These are phyloP conservation scores for Callipepla squamata DNA, from an alignment of 2,113 vertebrate genomes.

Conservation along the genomic window DNA sequence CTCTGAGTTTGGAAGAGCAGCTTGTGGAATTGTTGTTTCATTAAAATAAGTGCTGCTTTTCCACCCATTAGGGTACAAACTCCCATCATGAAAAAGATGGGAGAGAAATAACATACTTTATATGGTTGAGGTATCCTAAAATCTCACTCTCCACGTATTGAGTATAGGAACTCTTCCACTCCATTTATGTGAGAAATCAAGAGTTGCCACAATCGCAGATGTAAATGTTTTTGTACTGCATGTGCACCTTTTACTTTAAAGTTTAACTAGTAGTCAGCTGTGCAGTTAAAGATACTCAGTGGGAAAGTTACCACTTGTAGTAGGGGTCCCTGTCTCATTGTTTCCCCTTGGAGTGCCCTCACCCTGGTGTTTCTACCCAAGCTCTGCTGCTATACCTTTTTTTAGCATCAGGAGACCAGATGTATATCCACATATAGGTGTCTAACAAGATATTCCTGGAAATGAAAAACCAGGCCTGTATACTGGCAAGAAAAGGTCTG, in stretches of 20 bases:
- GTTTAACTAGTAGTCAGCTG: not conserved
- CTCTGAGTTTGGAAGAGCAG: constrained; percentile 31
- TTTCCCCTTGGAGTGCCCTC: not conserved
- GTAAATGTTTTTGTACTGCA: not conserved
- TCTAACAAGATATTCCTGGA: not conserved
- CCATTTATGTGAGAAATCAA: not conserved
- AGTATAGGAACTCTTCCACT: not conserved
- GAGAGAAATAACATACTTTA: not conserved
- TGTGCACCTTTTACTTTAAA: not conserved
- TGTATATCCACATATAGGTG: too few species aligned
- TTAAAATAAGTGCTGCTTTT: not conserved
- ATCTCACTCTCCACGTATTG: not conserved
- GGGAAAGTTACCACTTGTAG: not conserved
- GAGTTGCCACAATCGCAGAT: not conserved
- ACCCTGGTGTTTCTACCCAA: not conserved
- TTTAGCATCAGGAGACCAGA: not conserved
- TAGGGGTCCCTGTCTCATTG: not conserved
- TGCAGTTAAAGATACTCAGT: not conserved
- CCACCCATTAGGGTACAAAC: not conserved
- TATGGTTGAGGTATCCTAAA: not conserved
- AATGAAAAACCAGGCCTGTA: not conserved
- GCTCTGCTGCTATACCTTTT: not conserved
- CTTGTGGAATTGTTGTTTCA: not conserved
- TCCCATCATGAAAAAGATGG: not conserved
- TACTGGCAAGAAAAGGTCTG: not conserved